Conservation (phyloP, 2,113 vertebrate genomes). For the Pongo abelii region DNA sequence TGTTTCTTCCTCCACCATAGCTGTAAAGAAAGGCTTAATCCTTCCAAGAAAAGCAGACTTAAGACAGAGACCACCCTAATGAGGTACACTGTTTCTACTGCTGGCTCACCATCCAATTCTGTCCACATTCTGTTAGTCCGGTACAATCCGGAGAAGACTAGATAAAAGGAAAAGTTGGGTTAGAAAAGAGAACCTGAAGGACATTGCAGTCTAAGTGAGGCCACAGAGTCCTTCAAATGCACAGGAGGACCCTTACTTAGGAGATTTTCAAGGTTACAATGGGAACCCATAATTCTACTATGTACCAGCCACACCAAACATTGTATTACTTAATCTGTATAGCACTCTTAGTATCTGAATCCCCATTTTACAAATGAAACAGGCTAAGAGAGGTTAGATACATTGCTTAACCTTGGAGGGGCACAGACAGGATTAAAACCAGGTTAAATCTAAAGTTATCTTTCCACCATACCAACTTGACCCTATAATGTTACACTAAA, state of each 20-base stretch:
- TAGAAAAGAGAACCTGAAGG: background rate
- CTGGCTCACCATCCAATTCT: background rate
- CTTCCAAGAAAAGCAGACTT: background rate
- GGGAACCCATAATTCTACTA: background rate
- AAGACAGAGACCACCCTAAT: background rate
- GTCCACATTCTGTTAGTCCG: background rate
- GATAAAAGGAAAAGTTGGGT: background rate
- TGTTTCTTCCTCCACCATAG: background rate
- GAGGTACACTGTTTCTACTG: background rate
- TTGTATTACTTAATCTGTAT: background rate
- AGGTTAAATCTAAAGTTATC: background rate
- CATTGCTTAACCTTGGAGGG: background rate
- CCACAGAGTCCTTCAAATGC: background rate
- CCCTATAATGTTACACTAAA: background rate
- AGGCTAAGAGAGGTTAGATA: background rate
- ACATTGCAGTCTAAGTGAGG: background rate
- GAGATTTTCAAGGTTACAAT: background rate
- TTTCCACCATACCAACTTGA: background rate
- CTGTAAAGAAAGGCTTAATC: background rate
- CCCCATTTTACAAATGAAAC: background rate
- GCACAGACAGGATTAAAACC: background rate
- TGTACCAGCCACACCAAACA: background rate
- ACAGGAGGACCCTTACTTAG: background rate
- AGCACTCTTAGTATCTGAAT: background rate
- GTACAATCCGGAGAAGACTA: background rate